Evolutionary conservation across 2,797 vertebrate species (phyloP), one percentile per base, ranked within the genome.

Genomic region (Rhinogobio ventralis): DNA sequence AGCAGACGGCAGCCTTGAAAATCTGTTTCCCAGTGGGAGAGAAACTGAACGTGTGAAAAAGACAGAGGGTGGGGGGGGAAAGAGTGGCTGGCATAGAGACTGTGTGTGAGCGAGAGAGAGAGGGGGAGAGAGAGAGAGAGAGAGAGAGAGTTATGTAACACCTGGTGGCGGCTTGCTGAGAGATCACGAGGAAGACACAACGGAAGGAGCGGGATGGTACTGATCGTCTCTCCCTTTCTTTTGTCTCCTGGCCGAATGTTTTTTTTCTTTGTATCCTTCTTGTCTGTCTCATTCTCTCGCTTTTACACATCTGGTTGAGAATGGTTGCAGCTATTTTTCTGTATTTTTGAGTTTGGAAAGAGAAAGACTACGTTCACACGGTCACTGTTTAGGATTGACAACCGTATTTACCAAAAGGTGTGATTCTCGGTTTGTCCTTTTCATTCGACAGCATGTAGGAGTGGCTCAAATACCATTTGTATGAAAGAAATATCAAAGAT

Each of bases 21-120:
- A 88, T 87, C 79, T 84, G 81, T 66, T 72, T 86, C 86, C 78
- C 86, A 75, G 57, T 83, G 79, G 83, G 81, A 89, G 76, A 87
- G 76, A 79, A 82, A 80, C 83, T 86, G 84, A 88, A 86, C 28
- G 78, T 86, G 83, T 67, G 49, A 55, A 84, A 69, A 67, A 85
- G 57, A 75, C 28, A 45, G 11, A 83, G 69, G 23, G 64, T 62
- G 84, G 82, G 74, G 76, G 85, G 51, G 67, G 53, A 0, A 0
- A 23, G 62, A 64, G 81, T 77, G 82, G 79, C 55, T 79, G 72
- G 66, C 72, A 82, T 49, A 60, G 74, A 87, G 85, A 57, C 17
- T 4, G 73, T 46, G 80, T 64, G 71, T 13, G 25, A 74, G 81
- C 0, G 57, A 51, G 85, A 46, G 67, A 42, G n/a, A 60, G 49